Evolutionary conservation across 2,797 vertebrate genomes (phyloP), one percentile per base, ranked within the genome.

Genomic region (Babyrousa celebensis): DNA sequence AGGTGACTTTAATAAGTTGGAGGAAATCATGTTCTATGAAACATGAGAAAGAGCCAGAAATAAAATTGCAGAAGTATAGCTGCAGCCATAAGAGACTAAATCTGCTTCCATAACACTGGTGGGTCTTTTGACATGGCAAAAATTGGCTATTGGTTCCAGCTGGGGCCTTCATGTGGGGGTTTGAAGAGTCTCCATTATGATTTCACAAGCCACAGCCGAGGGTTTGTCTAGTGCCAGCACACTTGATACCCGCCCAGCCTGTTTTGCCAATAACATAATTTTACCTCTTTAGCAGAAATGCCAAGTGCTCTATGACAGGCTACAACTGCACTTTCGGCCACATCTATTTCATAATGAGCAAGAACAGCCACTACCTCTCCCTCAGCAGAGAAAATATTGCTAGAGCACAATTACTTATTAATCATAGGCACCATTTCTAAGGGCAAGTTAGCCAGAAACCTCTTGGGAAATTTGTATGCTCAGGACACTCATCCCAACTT

Each of bases 191-290:
- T 43, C 56, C 67, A 20, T 36, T 71, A 29, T 25, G 83, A 94
- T 43, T 43, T 63, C 15, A 60, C 20, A 23, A 65, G 62, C 18
- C 58, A 40, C 12, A 75, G 60, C 5, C 1, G 0, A 70, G 12
- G 52, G 23, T 89, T 83, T 88, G 58, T 71, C 43, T 62, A 85
- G 32, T 1, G 21, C 23, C 40, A 54, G 18, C 7, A 17, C 14
- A 82, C n/a, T 77, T 79, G 72, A 91, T 56, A 80, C 3, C 74
- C 9, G 0, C 67, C 68, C 84, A 95, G 72, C 70, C 1, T 78
- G 32, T 92, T 83, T 63, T 89, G 89, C 68, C 85, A 91, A 62
- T 15, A 79, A 75, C 83, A 82, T 97, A 82, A 97, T 96, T 95
- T 84, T 29, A 82, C 85, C 70, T 93, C 79, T 85, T 97, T 75